These are phyloP conservation scores for Morinoia aosen DNA, from an alignment of 2,888 invertebrate species.

Conservation along the genomic window DNA sequence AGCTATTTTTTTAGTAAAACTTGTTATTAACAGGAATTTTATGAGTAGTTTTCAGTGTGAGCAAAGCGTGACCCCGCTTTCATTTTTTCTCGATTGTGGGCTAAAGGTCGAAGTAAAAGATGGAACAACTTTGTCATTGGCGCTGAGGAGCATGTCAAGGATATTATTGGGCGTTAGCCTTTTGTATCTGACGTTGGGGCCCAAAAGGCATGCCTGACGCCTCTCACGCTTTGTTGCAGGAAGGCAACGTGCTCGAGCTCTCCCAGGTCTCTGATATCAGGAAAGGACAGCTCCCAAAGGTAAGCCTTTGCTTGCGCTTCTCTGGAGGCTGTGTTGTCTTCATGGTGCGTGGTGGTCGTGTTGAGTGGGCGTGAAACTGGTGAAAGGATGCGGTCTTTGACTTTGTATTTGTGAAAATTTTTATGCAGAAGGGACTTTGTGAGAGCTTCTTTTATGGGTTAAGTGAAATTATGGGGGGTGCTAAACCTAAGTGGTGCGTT, in stretches of 20 bases:
- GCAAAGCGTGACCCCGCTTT: neutral
- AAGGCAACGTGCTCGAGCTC: constrained; percentile 97
- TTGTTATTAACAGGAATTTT: neutral
- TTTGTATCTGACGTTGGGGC: neutral
- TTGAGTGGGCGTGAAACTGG: neutral
- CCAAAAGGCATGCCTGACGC: neutral
- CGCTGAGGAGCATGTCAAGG: neutral
- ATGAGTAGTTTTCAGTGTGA: no score
- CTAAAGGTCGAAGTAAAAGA: neutral
- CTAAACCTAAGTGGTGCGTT: no score
- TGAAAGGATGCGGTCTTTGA: neutral
- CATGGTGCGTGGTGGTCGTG: neutral
- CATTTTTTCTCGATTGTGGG: neutral
- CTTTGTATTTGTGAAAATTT: neutral
- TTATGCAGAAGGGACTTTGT: neutral
- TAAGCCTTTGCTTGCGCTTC: constrained; percentile 72
- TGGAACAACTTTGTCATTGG: neutral
- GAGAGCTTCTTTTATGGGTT: neutral
- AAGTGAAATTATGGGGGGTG: no score
- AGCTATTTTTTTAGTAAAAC: no score
- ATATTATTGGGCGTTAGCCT: neutral
- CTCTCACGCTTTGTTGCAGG: constrained; percentile 76
- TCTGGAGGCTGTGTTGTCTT: neutral
- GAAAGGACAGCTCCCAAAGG: constrained; percentile 92
- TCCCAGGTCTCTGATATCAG: constrained; percentile 98